These are phyloP conservation scores for Chrysocyon brachyurus DNA, from an alignment of 2,797 vertebrate genomes.

Conservation along the genomic window DNA sequence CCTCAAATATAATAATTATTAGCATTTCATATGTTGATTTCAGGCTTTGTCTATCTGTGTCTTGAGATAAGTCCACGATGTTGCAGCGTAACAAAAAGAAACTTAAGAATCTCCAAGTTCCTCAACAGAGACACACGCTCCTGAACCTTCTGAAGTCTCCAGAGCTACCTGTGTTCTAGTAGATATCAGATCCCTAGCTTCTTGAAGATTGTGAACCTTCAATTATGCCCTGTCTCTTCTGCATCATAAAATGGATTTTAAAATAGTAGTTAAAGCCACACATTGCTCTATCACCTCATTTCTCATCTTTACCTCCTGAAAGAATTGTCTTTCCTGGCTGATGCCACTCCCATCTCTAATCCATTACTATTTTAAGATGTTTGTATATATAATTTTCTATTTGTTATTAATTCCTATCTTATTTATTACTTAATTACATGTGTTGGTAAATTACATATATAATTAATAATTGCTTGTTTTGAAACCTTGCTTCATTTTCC, in stretches of 20 bases:
- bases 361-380: background rate
- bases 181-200: background rate
- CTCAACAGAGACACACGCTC: background rate
- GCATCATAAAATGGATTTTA: background rate
- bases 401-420: background rate
- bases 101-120: background rate
- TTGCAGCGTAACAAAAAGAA: slow-evolving; percentile 18
- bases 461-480: background rate
- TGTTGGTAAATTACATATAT: background rate
- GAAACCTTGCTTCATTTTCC: background rate
- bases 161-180: background rate
- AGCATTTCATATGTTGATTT: background rate
- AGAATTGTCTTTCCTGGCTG: background rate
- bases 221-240: background rate
- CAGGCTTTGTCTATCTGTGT: background rate
- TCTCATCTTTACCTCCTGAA: background rate
- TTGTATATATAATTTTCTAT: background rate
- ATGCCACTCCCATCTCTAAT: background rate
- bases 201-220: slow-evolving; percentile 1
- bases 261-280: background rate
- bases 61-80: background rate
- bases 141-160: background rate
- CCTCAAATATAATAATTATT: background rate
- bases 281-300: background rate
- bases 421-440: background rate